Conservation (phyloP, 2,113 vertebrate genomes). For the Leucopsar rothschildi region DNA sequence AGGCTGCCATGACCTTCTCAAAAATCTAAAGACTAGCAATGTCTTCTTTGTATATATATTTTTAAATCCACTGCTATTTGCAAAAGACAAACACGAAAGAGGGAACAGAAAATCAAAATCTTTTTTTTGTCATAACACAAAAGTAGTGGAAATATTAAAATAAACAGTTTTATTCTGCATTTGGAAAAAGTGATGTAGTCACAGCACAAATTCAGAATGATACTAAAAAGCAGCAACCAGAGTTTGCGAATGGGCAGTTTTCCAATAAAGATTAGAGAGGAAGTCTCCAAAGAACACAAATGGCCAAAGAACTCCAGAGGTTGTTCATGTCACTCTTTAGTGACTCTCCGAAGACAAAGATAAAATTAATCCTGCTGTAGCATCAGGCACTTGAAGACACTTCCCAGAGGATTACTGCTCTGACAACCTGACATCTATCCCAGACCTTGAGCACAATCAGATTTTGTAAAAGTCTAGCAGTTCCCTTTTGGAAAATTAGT, state of each 20-base stretch:
- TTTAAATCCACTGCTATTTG: not conserved
- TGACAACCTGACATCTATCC: not conserved
- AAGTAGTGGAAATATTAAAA: not conserved
- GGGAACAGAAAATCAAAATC: not conserved
- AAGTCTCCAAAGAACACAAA: not conserved
- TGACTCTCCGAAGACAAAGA: not conserved
- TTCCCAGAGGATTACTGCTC: not conserved
- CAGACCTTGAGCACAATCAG: not conserved
- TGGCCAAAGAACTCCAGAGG: not conserved
- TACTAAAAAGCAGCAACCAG: not conserved
- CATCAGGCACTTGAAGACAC: not conserved
- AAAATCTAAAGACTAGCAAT: not conserved
- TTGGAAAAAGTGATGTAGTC: not conserved
- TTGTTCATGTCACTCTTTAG: not conserved
- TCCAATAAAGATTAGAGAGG: not conserved
- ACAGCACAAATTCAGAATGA: not conserved
- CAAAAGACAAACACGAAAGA: not conserved
- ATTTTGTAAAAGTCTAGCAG: not conserved
- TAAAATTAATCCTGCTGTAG: not conserved
- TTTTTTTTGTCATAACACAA: not conserved
- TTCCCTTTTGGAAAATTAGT: not conserved
- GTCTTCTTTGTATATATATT: not conserved
- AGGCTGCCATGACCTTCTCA: not conserved
- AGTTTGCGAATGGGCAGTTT: not conserved
- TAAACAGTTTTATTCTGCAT: not conserved